Percentiles rank a stretch among this genome's conserved stretches.
phyloP scores from a whole-genome alignment of 2,888 invertebrate species.

The Amiota minor region DNA sequence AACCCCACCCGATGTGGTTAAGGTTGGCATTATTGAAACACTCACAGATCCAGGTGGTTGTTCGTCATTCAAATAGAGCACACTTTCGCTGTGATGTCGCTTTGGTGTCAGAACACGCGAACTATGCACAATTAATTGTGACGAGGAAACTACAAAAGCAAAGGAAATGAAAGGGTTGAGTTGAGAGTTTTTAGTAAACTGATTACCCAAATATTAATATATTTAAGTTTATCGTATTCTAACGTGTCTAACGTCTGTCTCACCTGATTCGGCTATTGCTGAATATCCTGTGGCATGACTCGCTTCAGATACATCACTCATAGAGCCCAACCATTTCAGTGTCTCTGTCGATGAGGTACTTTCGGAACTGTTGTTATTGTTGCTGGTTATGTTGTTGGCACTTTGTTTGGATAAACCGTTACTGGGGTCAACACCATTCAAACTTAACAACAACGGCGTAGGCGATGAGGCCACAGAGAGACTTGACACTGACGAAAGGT shows the following conservation, averaged over 20 bases:
- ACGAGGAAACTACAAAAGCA: constrained; percentile 72
- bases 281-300: constrained; percentile 76
- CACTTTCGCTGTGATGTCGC: constrained; percentile 84
- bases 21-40: neutral
- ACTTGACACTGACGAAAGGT: constrained; percentile 70
- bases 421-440: constrained; percentile 36
- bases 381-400: constrained; percentile 46
- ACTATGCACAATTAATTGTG: constrained; percentile 83
- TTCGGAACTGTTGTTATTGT: constrained; percentile 71
- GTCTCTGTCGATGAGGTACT: constrained; percentile 81
- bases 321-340: constrained; percentile 85
- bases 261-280: constrained; percentile 73
- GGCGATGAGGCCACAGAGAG: constrained; percentile 67
- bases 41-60: neutral
- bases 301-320: constrained; percentile 82
- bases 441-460: constrained; percentile 52
- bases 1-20: constrained; percentile 18
- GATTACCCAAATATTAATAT: too few relatives aligned
- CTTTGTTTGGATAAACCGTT: constrained; percentile 39
- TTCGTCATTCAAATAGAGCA: constrained; percentile 78
- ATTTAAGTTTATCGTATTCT: too few relatives aligned
- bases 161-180: neutral
- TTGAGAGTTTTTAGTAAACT: too few relatives aligned
- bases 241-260: constrained; percentile 38
- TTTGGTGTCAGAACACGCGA: constrained; percentile 85